These are phyloP conservation scores for Lucinisca nassula DNA, from an alignment of 2,888 invertebrate species.

Conservation along the genomic window DNA sequence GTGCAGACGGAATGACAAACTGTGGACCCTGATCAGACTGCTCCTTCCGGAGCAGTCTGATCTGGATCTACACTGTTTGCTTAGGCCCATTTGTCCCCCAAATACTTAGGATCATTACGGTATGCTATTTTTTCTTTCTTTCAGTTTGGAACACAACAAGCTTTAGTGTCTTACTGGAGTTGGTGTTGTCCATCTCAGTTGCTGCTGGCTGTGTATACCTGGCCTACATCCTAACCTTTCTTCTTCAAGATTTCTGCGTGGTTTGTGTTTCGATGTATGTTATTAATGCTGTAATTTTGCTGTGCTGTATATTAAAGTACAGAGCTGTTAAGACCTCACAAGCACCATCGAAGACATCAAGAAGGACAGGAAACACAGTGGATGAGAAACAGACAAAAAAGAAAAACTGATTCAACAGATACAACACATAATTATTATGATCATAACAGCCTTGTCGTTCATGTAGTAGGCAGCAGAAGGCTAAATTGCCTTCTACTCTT, in stretches of 20 bases:
- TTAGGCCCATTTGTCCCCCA: no score
- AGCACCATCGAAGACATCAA: neutral
- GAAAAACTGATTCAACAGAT: no score
- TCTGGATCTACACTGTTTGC: no score
- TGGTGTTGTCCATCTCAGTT: conserved; percentile 89
- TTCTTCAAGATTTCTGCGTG: conserved; percentile 94
- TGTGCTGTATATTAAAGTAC: conserved; percentile 52
- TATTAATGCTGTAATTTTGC: conserved; percentile 68
- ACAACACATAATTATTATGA: no score
- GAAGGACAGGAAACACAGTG: neutral
- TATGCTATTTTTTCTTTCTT: conserved; percentile 46
- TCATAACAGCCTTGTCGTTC: no score
- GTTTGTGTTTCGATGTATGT: conserved; percentile 93
- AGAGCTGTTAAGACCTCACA: conserved; percentile 23
- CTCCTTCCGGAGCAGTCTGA: no score
- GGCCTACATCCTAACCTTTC: conserved; percentile 93
- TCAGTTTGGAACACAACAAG: conserved; percentile 71
- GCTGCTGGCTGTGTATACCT: conserved; percentile 93
- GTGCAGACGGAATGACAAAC: no score
- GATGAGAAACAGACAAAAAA: no score
- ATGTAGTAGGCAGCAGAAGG: no score
- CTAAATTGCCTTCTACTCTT: no score
- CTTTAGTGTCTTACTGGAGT: conserved; percentile 71
- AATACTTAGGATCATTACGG: no score
- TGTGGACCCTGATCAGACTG: no score